Evolutionary conservation across 2,888 invertebrate genomes (phyloP).

Genomic region (Ophioninae sp.): DNA sequence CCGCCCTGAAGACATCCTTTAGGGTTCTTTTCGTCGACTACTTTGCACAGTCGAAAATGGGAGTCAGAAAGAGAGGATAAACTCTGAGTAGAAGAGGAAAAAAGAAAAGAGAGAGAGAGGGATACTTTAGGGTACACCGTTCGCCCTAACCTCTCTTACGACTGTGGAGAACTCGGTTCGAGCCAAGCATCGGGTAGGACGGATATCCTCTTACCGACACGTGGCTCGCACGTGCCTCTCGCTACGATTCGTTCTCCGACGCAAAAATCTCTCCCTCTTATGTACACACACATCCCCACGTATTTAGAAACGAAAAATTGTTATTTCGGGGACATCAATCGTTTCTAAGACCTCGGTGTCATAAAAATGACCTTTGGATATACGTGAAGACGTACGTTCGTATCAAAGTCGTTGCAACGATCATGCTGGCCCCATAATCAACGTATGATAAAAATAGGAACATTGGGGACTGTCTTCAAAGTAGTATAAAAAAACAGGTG

Average conservation of each 20-base stretch:
- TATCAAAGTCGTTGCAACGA: no score
- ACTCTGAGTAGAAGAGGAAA: constrained; percentile 5
- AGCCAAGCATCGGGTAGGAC: constrained; percentile 65
- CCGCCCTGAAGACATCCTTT: constrained; percentile 14
- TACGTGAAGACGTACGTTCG: not conserved
- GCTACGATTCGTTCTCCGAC: constrained; percentile 67
- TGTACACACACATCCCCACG: constrained; percentile 1
- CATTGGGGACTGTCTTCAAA: not conserved
- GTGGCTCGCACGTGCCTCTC: constrained; percentile 79
- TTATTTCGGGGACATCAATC: not conserved
- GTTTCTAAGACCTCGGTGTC: not conserved
- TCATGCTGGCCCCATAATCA: not conserved
- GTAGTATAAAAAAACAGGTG: not conserved
- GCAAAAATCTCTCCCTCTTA: constrained; percentile 32
- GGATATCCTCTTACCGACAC: constrained; percentile 81
- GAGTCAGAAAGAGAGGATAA: not conserved
- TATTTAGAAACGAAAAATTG: not conserved
- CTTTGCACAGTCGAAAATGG: constrained; percentile 7
- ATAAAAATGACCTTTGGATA: not conserved
- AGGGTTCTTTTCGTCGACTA: constrained; percentile 5
- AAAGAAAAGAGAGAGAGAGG: not conserved
- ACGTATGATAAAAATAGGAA: not conserved
- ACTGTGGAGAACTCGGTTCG: constrained; percentile 60
- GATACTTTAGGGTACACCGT: constrained; percentile 16
- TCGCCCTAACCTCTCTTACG: constrained; percentile 45